phyloP scores from a whole-genome alignment of 2,888 invertebrate species.

The Platycheirus albimanus region DNA sequence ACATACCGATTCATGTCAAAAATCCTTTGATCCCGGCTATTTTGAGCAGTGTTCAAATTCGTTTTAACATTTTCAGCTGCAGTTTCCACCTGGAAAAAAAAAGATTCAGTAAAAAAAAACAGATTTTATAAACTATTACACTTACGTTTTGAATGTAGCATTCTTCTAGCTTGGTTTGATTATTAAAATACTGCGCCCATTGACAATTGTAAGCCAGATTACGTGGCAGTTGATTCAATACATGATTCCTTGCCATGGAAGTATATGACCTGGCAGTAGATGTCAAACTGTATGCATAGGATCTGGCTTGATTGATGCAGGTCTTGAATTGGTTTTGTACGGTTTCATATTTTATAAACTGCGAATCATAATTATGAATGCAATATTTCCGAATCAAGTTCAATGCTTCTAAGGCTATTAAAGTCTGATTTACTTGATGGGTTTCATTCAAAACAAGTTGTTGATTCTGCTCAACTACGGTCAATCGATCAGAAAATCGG shows the following conservation, averaged over 20 bases:
- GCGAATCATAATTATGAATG: conserved; percentile 45
- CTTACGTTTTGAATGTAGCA: conserved; percentile 31
- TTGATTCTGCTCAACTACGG: conserved; percentile 28
- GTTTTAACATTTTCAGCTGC: background rate
- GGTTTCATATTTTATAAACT: conserved; percentile 22
- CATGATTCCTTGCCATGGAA: background rate
- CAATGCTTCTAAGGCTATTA: conserved; percentile 33
- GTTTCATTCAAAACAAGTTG: conserved; percentile 19
- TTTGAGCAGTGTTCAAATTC: background rate
- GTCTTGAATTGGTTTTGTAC: background rate
- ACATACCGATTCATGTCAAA: background rate
- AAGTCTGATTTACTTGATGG: conserved; percentile 35
- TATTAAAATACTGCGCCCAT: background rate
- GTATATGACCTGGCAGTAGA: background rate
- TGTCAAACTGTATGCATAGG: background rate
- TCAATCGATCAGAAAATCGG: conserved; percentile 34
- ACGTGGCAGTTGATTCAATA: background rate
- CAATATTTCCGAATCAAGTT: conserved; percentile 25
- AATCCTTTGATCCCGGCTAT: background rate
- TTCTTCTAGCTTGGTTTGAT: conserved; percentile 19
- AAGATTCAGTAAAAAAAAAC: too few species aligned
- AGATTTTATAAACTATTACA: too few species aligned
- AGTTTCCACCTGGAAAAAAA: background rate
- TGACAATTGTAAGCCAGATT: background rate
- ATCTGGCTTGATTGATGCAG: background rate